These are phyloP conservation scores for Scopus umbretta DNA, from an alignment of 2,113 vertebrate species.

Conservation along the genomic window DNA sequence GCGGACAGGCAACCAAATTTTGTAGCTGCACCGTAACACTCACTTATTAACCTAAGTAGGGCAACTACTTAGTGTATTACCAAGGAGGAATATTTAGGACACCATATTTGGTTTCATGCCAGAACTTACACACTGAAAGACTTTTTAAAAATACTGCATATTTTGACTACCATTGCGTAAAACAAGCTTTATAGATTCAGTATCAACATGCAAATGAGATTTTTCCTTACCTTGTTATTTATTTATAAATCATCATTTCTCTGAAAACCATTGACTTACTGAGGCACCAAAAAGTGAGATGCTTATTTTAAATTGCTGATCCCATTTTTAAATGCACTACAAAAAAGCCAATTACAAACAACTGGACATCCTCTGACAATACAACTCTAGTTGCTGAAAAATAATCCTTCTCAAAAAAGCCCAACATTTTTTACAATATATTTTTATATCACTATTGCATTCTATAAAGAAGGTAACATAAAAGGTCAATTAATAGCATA, in stretches of 20 bases:
- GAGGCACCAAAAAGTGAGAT: not conserved
- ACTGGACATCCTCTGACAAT: not conserved
- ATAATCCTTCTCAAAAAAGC: not conserved
- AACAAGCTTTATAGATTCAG: not conserved
- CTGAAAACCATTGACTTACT: not conserved
- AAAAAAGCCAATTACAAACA: not conserved
- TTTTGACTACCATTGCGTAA: not conserved
- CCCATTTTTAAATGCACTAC: not conserved
- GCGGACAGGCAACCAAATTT: not conserved
- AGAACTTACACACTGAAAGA: not conserved
- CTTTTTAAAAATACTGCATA: not conserved
- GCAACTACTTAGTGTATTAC: not conserved
- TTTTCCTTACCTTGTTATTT: not conserved
- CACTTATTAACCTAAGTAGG: no score
- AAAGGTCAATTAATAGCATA: not conserved
- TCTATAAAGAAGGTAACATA: not conserved
- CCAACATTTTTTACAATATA: not conserved
- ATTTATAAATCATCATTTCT: not conserved
- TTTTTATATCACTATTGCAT: not conserved
- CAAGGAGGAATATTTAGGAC: not conserved
- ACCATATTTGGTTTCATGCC: accelerated
- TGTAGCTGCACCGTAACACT: not conserved
- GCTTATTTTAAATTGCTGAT: not conserved
- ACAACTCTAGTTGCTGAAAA: not conserved
- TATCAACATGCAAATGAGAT: not conserved